Percentiles rank a stretch among this genome's conserved stretches.
Evolutionary conservation across 2,113 vertebrate genomes (phyloP).

Genomic region (Gobiocypris rarus): DNA sequence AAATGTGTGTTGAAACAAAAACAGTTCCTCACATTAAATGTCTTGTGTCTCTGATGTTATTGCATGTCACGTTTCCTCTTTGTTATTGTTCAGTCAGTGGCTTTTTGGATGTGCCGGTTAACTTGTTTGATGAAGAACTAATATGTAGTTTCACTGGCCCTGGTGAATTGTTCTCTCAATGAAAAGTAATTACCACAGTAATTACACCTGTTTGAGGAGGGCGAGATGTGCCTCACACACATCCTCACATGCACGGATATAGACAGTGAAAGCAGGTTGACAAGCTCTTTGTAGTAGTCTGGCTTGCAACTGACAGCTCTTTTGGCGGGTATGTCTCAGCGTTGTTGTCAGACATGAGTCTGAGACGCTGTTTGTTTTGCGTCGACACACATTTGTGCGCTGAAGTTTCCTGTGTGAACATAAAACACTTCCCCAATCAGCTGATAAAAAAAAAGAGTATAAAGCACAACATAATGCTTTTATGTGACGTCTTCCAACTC

Average conservation of each 20-base stretch:
- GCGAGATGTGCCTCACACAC: slow-evolving; percentile 3
- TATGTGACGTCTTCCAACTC: neutral
- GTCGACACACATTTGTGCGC: slow-evolving; percentile 20
- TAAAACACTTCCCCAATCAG: slow-evolving; percentile 24
- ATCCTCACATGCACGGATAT: neutral
- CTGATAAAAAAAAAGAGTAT: slow-evolving; percentile 24
- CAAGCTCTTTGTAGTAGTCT: slow-evolving; percentile 42
- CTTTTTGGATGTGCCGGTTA: slow-evolving; percentile 33
- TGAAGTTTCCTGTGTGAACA: slow-evolving; percentile 11
- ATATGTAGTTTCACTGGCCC: slow-evolving; percentile 28
- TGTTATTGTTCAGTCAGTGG: neutral
- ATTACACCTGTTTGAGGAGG: slow-evolving; percentile 28
- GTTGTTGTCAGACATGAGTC: slow-evolving; percentile 44
- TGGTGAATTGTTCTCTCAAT: slow-evolving; percentile 30
- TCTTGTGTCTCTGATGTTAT: too few species aligned
- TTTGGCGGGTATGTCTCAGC: slow-evolving; percentile 39
- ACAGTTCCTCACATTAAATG: neutral
- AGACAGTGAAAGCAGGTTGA: slow-evolving; percentile 30
- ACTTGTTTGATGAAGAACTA: slow-evolving; percentile 19
- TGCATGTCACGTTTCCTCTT: too few species aligned
- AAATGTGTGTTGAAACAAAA: neutral
- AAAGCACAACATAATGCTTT: slow-evolving; percentile 2
- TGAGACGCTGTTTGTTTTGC: slow-evolving; percentile 46
- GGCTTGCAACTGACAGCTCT: slow-evolving; percentile 49
- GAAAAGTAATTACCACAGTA: slow-evolving; percentile 40